These are phyloP conservation scores for Dryobates pubescens DNA, from an alignment of 2,797 vertebrate genomes.

Conservation along the genomic window DNA sequence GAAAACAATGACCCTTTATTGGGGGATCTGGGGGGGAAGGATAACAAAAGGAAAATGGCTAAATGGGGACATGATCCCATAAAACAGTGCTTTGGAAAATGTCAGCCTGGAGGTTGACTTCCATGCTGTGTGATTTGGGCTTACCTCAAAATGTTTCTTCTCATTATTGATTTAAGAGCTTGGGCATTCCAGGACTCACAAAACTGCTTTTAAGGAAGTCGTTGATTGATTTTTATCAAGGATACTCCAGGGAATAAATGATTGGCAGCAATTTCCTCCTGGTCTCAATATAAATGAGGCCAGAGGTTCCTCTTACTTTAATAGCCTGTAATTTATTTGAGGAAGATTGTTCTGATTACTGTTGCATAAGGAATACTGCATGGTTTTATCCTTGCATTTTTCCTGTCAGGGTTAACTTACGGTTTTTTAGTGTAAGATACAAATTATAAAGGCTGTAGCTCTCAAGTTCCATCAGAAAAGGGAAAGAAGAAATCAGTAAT, in stretches of 20 bases:
- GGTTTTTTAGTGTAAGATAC: not conserved
- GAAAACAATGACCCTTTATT: no score
- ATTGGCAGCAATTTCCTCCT: not conserved
- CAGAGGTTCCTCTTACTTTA: not conserved
- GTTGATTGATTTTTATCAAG: slow-evolving; percentile 5
- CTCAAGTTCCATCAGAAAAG: not conserved
- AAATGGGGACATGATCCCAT: not conserved
- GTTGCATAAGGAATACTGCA: not conserved
- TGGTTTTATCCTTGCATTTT: not conserved
- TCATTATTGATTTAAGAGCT: slow-evolving; percentile 7
- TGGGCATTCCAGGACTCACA: not conserved
- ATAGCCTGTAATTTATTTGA: not conserved
- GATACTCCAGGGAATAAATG: not conserved
- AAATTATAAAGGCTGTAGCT: not conserved
- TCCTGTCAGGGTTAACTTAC: not conserved
- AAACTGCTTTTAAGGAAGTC: not conserved
- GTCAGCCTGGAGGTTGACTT: not conserved
- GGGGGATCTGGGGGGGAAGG: no score
- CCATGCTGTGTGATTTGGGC: not conserved
- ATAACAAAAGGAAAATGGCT: no score
- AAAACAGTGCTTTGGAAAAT: not conserved
- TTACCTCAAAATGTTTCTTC: not conserved
- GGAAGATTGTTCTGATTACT: not conserved
- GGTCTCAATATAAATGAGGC: not conserved
- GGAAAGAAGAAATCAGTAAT: not conserved